A percentile compares a stretch with the other conserved stretches of the same genome.
Evolutionary conservation across 2,888 invertebrate species (phyloP).

Genomic region (Pseudococcus jackbeardsleyi): DNA sequence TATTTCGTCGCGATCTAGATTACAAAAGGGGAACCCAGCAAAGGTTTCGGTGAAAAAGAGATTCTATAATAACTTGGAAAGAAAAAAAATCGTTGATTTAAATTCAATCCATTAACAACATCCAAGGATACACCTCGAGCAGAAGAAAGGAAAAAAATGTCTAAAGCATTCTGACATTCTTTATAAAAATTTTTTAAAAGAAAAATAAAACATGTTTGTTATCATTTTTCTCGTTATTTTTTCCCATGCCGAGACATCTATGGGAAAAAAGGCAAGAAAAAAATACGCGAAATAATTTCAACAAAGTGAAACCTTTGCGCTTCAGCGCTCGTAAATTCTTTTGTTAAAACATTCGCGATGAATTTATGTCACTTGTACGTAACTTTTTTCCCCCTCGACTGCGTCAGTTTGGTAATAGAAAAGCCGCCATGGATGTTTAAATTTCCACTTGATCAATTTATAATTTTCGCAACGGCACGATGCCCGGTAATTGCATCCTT

Average conservation of each 20-base stretch:
- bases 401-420: conserved; percentile 43
- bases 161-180: conserved; percentile 28
- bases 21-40: too few species aligned
- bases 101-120: conserved; percentile 13
- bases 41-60: too few species aligned
- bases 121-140: conserved; percentile 4
- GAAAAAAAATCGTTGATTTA: conserved; percentile 12
- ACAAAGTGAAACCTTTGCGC: conserved; percentile 48
- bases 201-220: conserved; percentile 49
- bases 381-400: not conserved
- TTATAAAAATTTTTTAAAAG: conserved; percentile 16
- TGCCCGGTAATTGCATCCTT: conserved; percentile 15
- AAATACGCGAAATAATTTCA: conserved; percentile 38
- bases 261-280: not conserved
- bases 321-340: conserved; percentile 50
- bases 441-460: conserved; percentile 48
- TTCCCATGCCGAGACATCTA: conserved; percentile 9
- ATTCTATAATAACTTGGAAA: not conserved
- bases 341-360: conserved; percentile 38
- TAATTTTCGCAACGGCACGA: conserved; percentile 24
- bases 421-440: conserved; percentile 26
- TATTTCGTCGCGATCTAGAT: too few species aligned
- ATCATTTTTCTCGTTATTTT: conserved; percentile 41
- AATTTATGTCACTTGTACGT: conserved; percentile 54
- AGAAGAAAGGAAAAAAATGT: conserved; percentile 27